phyloP scores from a whole-genome alignment of 1,140 invertebrate species.

The Panagrolaimus sp. region DNA sequence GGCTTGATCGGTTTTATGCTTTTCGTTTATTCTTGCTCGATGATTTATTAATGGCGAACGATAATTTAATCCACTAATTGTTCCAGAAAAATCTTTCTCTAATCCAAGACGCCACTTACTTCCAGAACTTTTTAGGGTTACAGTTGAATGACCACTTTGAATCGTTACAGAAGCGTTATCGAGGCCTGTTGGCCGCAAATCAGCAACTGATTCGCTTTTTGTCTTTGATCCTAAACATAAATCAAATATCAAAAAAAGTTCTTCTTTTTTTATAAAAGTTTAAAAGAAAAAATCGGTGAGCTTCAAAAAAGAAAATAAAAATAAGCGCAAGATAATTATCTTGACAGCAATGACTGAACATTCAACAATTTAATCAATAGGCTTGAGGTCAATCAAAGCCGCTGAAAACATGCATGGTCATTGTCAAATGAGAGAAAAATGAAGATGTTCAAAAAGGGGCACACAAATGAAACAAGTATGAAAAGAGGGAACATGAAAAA shows the following conservation, averaged over 20 bases:
- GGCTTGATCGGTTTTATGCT: slow-evolving; percentile 8
- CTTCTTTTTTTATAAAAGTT: too few relatives aligned
- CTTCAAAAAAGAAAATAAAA: too few relatives aligned
- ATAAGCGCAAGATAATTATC: too few relatives aligned
- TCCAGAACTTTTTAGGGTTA: slow-evolving; percentile 4
- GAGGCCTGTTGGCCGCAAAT: slow-evolving; percentile 16
- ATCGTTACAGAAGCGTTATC: slow-evolving; percentile 16
- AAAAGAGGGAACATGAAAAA: too few relatives aligned
- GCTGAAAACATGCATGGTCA: too few relatives aligned
- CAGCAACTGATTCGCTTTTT: slow-evolving; percentile 15
- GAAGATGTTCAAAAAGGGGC: too few relatives aligned
- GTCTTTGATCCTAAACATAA: background rate
- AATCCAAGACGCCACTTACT: slow-evolving; percentile 9
- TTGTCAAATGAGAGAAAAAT: too few relatives aligned
- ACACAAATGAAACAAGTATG: too few relatives aligned
- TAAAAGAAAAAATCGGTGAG: too few relatives aligned
- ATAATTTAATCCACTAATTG: slow-evolving; percentile 14
- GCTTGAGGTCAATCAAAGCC: too few relatives aligned
- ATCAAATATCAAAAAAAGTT: background rate
- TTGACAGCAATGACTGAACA: too few relatives aligned
- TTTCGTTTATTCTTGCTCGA: background rate
- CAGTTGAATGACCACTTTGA: slow-evolving; percentile 17
- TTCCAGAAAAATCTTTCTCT: slow-evolving; percentile 3
- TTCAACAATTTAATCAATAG: too few relatives aligned
- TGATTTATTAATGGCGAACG: slow-evolving; percentile 8